phyloP scores from a whole-genome alignment of 2,113 vertebrate genomes.

The Ancistrus triradiatus region DNA sequence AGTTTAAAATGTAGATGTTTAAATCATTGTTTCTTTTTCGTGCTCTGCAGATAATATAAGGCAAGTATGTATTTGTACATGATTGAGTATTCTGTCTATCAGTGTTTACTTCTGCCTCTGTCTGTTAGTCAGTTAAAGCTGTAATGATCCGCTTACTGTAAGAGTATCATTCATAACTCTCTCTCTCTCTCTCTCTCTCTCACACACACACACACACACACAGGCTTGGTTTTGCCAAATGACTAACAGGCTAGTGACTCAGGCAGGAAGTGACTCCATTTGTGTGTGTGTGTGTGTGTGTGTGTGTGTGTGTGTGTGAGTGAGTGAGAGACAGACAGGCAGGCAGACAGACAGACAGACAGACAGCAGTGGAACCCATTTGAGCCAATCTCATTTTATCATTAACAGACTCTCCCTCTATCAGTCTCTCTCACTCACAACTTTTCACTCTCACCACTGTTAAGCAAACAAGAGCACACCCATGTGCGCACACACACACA shows the following conservation, averaged over 20 bases:
- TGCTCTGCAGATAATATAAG: too few species aligned
- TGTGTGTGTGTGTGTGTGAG: not conserved
- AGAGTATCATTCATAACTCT: too few species aligned
- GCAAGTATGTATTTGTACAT: not conserved
- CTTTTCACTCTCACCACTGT: conserved; percentile 2
- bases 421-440: conserved; percentile 10
- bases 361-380: conserved; percentile 8
- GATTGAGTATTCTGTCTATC: conserved; percentile 3
- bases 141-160: too few species aligned
- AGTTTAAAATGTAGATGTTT: too few species aligned
- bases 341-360: conserved; percentile 2
- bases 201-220: conserved; percentile 5
- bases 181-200: conserved; percentile 1
- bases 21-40: too few species aligned
- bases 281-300: conserved; percentile 22
- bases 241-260: conserved; percentile 42
- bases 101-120: too few species aligned
- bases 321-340: conserved; percentile 3
- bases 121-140: too few species aligned
- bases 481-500: not conserved
- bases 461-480: conserved; percentile 8
- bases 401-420: conserved; percentile 17
- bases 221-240: conserved; percentile 37
- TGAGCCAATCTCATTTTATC: conserved; percentile 31
- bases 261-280: conserved; percentile 39